These are phyloP conservation scores for Parotocinclus haroldoi DNA, from an alignment of 2,797 vertebrate species.

Conservation along the genomic window DNA sequence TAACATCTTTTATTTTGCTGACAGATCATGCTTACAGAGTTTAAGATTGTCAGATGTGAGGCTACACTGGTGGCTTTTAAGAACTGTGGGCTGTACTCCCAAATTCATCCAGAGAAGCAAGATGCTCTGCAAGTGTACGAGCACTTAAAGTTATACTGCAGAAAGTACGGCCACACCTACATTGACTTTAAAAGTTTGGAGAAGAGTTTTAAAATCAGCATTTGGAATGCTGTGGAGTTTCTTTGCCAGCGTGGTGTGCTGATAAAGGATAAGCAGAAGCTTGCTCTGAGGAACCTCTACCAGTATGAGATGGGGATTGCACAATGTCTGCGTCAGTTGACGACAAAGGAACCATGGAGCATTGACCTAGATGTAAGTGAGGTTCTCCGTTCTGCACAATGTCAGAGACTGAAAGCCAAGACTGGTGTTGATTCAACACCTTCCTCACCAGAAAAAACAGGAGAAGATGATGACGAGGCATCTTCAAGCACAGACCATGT, in stretches of 20 bases:
- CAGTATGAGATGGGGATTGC: conserved; percentile 71
- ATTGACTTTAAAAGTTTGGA: conserved; percentile 59
- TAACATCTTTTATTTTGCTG: conserved; percentile 10
- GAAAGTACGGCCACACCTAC: conserved; percentile 72
- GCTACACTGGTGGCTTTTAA: conserved; percentile 63
- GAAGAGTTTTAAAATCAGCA: conserved; percentile 24
- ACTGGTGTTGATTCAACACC: not conserved
- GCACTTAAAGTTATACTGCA: conserved; percentile 65
- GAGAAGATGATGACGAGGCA: not conserved
- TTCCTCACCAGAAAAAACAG: too few species aligned
- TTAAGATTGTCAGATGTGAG: conserved; percentile 68
- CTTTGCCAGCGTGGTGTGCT: conserved; percentile 66
- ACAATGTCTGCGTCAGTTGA: conserved; percentile 53
- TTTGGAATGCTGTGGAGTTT: conserved; percentile 70
- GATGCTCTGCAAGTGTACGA: conserved; percentile 71
- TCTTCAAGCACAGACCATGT: not conserved
- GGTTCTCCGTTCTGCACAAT: conserved; percentile 49
- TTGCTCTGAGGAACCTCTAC: conserved; percentile 68
- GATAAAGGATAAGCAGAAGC: conserved; percentile 52
- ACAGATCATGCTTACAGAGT: conserved; percentile 69
- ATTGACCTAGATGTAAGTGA: conserved; percentile 62
- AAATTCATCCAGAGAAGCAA: conserved; percentile 65
- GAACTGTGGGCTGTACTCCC: conserved; percentile 61
- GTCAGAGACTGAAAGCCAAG: not conserved
- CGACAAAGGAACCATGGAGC: conserved; percentile 52